Base-by-base conservation (phyloP, 1,140 invertebrate species). In the Pentalonia nigronervosa region DNA sequence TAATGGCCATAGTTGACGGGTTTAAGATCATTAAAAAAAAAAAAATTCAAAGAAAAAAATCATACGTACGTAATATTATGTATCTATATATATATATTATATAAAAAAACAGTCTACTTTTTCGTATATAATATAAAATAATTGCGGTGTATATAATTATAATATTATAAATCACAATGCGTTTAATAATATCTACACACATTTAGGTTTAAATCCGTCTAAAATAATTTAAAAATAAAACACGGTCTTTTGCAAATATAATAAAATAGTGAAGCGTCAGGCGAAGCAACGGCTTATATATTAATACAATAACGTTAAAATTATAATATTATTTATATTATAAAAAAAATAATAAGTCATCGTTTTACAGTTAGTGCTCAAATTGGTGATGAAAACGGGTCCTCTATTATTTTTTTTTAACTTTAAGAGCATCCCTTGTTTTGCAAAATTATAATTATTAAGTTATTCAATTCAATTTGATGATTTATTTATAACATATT, bases 21-120 rank as follows among this genome's bases (percentile, higher is more conserved):
- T 4, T 41, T 41, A 41, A 41, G 41, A 2, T 41, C 41, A 41
- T 2, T 41, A 41, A 41, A 41, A 41, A 41, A 41, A 41, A n/a
- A n/a, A n/a, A n/a, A n/a, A n/a, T n/a, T n/a, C n/a, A n/a, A n/a
- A n/a, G n/a, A n/a, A n/a, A n/a, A 41, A 41, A 41, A 76, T n/a
- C 60, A 30, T 76, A 76, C 20, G 76, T 83, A 23, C 34, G 21
- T 83, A 36, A 83, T 36, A 36, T 83, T 0, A n/a, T 30, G 2
- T 67, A 67, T 9, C 9, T 83, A 23, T 83, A 21, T 86, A 47
- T 76, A 45, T 60, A 14, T 90, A 60, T 67, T 53, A 56, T 36
- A 25, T 34, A 95, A 96, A 96, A 56, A 93, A 84, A 81, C 76
- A 93, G 84, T 53, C 48, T 93, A 84, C 45, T 93, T n/a, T 93